Percentiles rank a stretch among this genome's conserved stretches.
Evolutionary conservation across 2,888 invertebrate species (phyloP).

Genomic region (Miltochrista miniata): DNA sequence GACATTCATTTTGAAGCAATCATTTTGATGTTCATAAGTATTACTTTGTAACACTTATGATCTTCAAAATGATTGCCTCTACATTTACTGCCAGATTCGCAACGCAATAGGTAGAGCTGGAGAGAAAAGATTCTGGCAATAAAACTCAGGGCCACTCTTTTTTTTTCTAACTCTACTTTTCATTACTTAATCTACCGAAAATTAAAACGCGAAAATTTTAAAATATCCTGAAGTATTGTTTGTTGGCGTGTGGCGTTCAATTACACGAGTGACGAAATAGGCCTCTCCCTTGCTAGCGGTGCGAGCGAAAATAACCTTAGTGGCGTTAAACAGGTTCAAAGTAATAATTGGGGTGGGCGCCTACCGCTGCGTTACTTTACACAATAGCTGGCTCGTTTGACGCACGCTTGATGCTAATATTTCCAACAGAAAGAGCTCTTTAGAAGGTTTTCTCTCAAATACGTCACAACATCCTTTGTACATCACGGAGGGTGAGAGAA

Average conservation of each 20-base stretch:
- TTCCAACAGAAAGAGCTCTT: constrained; percentile 1
- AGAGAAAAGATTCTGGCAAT: too few species aligned
- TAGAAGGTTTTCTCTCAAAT: neutral
- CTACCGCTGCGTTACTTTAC: constrained; percentile 11
- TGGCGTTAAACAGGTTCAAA: constrained; percentile 28
- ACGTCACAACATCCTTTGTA: neutral
- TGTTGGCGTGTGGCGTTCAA: constrained; percentile 27
- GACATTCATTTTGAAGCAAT: too few species aligned
- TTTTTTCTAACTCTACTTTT: too few species aligned
- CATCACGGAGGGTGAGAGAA: neutral
- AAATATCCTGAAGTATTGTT: neutral
- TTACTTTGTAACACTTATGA: too few species aligned
- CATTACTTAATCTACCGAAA: too few species aligned
- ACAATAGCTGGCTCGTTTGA: constrained; percentile 19
- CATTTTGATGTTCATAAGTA: too few species aligned
- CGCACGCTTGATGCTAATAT: constrained; percentile 11
- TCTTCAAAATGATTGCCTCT: too few species aligned
- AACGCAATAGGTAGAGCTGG: too few species aligned
- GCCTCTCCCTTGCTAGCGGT: constrained; percentile 25
- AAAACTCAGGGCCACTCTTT: too few species aligned
- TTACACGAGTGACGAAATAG: constrained; percentile 30
- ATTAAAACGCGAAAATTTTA: too few species aligned
- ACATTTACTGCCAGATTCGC: too few species aligned
- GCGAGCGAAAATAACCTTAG: constrained; percentile 29
- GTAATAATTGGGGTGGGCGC: constrained; percentile 23